Evolutionary conservation across 37 sponge, comb jelly and placozoan species (phyloP).

Genomic region (Spongilla lacustris): DNA sequence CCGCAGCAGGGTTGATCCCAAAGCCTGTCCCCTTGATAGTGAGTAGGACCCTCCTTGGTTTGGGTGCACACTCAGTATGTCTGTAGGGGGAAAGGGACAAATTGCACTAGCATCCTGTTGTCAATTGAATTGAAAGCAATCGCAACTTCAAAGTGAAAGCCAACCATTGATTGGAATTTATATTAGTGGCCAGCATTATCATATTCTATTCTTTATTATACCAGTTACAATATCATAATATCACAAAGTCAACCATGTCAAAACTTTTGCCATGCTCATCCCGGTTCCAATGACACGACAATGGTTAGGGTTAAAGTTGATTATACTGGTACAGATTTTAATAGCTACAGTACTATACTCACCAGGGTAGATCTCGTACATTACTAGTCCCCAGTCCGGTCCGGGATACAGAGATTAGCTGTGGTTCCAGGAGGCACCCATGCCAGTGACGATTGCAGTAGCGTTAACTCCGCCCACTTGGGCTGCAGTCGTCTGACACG

Average conservation of each 20-base stretch:
- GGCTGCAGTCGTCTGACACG: constrained; percentile 16
- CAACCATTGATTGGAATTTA: no score
- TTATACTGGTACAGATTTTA: constrained; percentile 60
- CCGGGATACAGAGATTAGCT: constrained; percentile 49
- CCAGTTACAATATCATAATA: no score
- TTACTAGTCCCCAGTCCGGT: constrained; percentile 41
- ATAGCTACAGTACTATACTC: constrained; percentile 24
- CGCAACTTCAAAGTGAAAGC: no score
- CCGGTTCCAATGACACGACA: no score
- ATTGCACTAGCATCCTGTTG: no score
- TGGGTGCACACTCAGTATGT: constrained; percentile 46
- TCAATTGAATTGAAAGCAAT: no score
- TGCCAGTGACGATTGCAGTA: neutral
- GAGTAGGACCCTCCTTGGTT: constrained; percentile 49
- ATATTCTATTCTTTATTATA: no score
- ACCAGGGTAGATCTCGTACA: constrained; percentile 76
- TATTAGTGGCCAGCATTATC: no score
- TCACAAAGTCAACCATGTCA: no score
- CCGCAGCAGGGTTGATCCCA: constrained; percentile 11
- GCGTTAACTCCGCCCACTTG: constrained; percentile 60
- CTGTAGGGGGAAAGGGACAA: neutral
- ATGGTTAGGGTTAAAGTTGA: no score
- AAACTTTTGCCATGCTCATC: no score
- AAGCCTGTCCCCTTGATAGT: constrained; percentile 64
- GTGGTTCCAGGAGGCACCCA: constrained; percentile 57